Evolutionary conservation across 2,113 vertebrate species (phyloP).

Genomic region (Plotosus lineatus): DNA sequence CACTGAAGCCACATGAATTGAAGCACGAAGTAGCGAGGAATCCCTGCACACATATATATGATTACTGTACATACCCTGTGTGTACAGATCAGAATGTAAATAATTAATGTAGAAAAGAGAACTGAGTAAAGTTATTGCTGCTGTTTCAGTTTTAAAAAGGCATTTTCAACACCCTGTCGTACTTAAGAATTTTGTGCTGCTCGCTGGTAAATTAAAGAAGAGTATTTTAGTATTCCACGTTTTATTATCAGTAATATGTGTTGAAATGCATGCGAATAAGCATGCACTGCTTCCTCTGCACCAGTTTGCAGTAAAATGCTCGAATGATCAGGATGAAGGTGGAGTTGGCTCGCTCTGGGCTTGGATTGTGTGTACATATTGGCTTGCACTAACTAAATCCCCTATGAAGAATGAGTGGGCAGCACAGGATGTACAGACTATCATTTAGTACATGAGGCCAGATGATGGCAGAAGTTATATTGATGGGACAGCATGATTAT

Average conservation of each 20-base stretch:
- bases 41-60: too few relatives aligned
- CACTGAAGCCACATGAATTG: too few relatives aligned
- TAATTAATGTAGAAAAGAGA: background rate
- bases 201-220: too few relatives aligned
- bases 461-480: constrained; percentile 21
- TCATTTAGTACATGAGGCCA: constrained; percentile 22
- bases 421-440: constrained; percentile 45
- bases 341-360: constrained; percentile 18
- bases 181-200: too few relatives aligned
- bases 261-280: background rate
- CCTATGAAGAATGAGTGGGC: constrained; percentile 52
- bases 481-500: constrained; percentile 23
- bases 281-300: constrained; percentile 32
- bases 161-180: background rate
- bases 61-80: background rate
- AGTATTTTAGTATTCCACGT: too few relatives aligned
- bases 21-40: too few relatives aligned
- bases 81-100: background rate
- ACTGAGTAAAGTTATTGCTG: too few relatives aligned
- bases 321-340: constrained; percentile 12
- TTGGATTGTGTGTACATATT: constrained; percentile 35
- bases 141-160: too few relatives aligned
- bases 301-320: background rate
- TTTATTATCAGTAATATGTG: background rate
- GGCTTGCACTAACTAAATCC: constrained; percentile 21